Base-by-base conservation (phyloP, 2,888 invertebrate genomes). In the Margaritifera margaritifera region DNA sequence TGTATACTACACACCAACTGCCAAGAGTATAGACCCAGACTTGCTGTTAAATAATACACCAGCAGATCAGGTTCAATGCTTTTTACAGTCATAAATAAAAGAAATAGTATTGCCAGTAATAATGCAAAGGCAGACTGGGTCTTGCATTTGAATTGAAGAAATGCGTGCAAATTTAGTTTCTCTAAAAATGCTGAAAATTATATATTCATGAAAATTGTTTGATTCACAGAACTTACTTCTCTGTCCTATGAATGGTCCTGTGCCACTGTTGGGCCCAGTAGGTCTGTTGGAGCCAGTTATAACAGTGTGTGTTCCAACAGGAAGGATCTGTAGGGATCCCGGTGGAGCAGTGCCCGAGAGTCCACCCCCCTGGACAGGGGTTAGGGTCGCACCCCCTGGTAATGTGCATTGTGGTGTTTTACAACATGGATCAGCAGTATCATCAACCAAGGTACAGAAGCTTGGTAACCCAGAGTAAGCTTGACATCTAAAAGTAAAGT, bases 391-490 rank as follows among this genome's bases (percentile, higher is more conserved):
- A 8, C 80, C 79, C 42, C 56, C 55, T 31, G 67, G 66, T 3
- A 75, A 68, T 18, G 68, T 77, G 67, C 84, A 84, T 50, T 69
- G 63, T 25, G 83, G 83, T 63, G 74, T 75, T 76, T 79, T 77
- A 69, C 84, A 84, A 69, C 84, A 84, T n/a, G 60, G 18, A 71
- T 82, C 78, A 24, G 66, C 66, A 50, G 82, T 81, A 64, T 83
- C 80, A 19, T 69, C 64, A 25, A 79, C 66, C 54, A 84, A 72
- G n/a, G 64, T 75, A 66, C 84, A 84, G 66, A 77, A 77, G 18
- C 77, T 65, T 50, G 84, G 84, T 18, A 84, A 75, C 58, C 79
- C 77, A 18, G 81, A 78, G 66, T 72, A 83, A 0, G 72, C 78
- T 68, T 78, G 80, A 56, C 84, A 84, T 66, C 84, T 83, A 71